These are phyloP conservation scores for Napeogenes inachia DNA, from an alignment of 2,888 invertebrate genomes.

Conservation along the genomic window DNA sequence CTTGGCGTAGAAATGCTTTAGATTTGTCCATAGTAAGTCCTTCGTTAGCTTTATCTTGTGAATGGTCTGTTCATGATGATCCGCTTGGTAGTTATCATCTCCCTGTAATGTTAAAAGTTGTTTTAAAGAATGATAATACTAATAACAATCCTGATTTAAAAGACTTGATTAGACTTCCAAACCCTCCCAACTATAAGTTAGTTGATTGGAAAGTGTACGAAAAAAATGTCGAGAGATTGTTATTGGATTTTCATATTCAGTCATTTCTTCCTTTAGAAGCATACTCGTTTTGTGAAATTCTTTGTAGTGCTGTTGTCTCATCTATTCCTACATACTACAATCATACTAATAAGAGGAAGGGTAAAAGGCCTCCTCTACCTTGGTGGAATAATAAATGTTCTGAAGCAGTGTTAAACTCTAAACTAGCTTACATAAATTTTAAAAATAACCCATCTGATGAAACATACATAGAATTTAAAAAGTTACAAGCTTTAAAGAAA, in stretches of 20 bases:
- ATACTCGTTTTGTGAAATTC: too few species aligned
- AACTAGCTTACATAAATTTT: neutral
- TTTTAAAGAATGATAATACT: too few species aligned
- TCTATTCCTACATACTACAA: too few species aligned
- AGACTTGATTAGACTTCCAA: neutral
- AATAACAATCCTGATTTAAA: too few species aligned
- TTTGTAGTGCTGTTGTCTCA: too few species aligned
- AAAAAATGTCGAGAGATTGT: too few species aligned
- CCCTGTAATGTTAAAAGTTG: conserved; percentile 12
- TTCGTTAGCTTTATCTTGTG: neutral
- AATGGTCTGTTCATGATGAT: neutral
- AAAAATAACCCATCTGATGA: neutral
- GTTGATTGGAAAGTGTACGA: neutral
- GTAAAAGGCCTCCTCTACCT: too few species aligned
- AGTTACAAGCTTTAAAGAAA: neutral
- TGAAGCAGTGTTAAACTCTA: neutral
- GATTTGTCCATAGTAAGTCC: conserved; percentile 13
- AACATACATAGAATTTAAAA: neutral
- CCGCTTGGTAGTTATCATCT: conserved; percentile 19
- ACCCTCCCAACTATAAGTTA: neutral
- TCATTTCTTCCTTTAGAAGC: too few species aligned
- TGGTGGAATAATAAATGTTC: too few species aligned
- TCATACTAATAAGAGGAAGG: too few species aligned
- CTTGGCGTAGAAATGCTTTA: conserved; percentile 5
- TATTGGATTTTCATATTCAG: too few species aligned